Base-by-base conservation (phyloP, 2,888 invertebrate species). In the Hirtodrosophila duncani region DNA sequence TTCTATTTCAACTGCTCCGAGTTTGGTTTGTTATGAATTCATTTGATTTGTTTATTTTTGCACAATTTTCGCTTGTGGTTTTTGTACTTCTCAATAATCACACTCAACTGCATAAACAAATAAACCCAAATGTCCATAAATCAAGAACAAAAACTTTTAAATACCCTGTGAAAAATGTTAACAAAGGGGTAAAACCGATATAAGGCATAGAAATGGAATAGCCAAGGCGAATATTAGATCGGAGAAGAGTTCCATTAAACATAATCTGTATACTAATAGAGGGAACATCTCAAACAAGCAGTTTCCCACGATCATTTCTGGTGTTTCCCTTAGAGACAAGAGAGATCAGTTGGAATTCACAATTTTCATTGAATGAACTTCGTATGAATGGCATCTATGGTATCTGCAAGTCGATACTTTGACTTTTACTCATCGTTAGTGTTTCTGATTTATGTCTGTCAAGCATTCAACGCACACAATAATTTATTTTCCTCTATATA, bases 81-180 rank as follows among this genome's bases (percentile, higher is more conserved):
- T 3, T 16, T 9, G 27, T 21, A 42, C 23, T 27, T 27, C 44
- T n/a, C 21, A 23, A 27, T 43, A 14, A 52, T n/a, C 55, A 29
- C 49, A 50, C 59, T 60, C 53, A 48, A 59, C 69, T 71, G 74
- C 70, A 72, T 78, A 78, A 70, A 78, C 74, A 70, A 70, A 72
- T 69, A 71, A 67, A 53, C 48, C 49, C 49, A 62, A 63, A 65
- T 68, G 55, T 59, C 45, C 59, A 69, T 78, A 69, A 70, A 72
- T 70, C 78, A 77, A 68, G 55, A 38, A 50, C 45, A 63, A 63
- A 60, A 67, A 38, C 20, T 10, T 24, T 59, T 58, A 62, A 56
- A 55, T 56, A 21, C 29, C 56, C 37, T 23, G 24, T 56, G 38
- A 56, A 53, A 23, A 43, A 36, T 10, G 20, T 0, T 2, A 1